These are phyloP conservation scores for Eueides isabella DNA, from an alignment of 1,140 invertebrate species.

Conservation along the genomic window DNA sequence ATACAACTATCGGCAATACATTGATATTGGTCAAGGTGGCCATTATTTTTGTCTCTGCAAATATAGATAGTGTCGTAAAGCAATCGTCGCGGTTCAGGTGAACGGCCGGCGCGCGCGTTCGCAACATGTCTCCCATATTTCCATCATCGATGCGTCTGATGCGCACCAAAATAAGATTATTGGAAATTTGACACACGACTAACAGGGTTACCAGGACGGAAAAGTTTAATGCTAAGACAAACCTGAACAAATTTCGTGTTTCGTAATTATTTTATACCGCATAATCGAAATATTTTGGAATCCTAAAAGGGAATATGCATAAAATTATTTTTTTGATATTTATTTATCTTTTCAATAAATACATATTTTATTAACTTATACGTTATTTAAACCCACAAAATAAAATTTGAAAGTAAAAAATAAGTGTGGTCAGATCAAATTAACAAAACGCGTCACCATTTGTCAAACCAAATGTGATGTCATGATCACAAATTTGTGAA, in stretches of 20 bases:
- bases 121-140: constrained; percentile 76
- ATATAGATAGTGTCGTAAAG: constrained; percentile 70
- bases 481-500: no score
- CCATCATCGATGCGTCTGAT: constrained; percentile 76
- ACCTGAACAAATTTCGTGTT: neutral
- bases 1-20: neutral
- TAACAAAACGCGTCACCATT: no score
- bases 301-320: no score
- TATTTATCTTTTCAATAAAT: no score
- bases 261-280: neutral
- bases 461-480: no score
- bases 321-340: no score
- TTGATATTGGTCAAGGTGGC: constrained; percentile 54
- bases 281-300: neutral
- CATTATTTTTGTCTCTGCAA: constrained; percentile 75
- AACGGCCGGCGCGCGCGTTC: constrained; percentile 69
- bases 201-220: constrained; percentile 34
- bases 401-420: no score
- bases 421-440: no score
- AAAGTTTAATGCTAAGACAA: neutral
- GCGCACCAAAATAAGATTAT: constrained; percentile 82
- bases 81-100: constrained; percentile 75
- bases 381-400: no score
- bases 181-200: constrained; percentile 76
- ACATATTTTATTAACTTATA: no score